A percentile compares a stretch with the other conserved stretches of the same genome.
Conservation (phyloP, 2,888 invertebrate genomes). For the Ennomos fuscantarius region DNA sequence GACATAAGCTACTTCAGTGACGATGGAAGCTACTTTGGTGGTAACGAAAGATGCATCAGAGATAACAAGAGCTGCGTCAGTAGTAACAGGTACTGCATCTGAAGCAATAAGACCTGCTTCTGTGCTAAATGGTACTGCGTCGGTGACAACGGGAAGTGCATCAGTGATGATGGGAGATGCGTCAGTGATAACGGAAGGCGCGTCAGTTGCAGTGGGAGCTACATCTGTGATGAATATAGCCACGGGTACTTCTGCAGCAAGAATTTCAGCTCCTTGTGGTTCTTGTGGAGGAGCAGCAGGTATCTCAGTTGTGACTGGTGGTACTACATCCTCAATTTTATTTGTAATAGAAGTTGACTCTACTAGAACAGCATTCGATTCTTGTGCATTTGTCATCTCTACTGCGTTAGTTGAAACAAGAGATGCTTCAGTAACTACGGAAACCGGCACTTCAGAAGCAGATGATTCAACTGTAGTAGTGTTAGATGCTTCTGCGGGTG, state of each 20-base stretch:
- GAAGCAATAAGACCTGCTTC: background rate
- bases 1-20: slow-evolving; percentile 16
- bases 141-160: slow-evolving; percentile 9
- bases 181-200: slow-evolving; percentile 2
- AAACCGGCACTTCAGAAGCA: slow-evolving; percentile 5
- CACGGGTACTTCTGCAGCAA: slow-evolving; percentile 2
- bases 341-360: slow-evolving; percentile 7
- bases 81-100: background rate
- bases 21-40: background rate
- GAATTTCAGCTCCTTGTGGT: background rate
- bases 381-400: background rate
- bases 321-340: background rate
- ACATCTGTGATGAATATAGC: slow-evolving; percentile 1
- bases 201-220: slow-evolving; percentile 7
- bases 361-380: background rate
- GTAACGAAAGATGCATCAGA: slow-evolving; percentile 2
- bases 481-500: slow-evolving; percentile 1
- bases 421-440: slow-evolving; percentile 2
- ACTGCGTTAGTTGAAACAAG: no score
- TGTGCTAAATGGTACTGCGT: background rate
- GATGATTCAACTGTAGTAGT: slow-evolving; percentile 1
- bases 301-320: background rate
- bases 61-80: slow-evolving; percentile 4
- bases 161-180: slow-evolving; percentile 9
- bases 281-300: slow-evolving; percentile 6